phyloP scores from a whole-genome alignment of 2,797 vertebrate species.

The Gambusia yucatana region DNA sequence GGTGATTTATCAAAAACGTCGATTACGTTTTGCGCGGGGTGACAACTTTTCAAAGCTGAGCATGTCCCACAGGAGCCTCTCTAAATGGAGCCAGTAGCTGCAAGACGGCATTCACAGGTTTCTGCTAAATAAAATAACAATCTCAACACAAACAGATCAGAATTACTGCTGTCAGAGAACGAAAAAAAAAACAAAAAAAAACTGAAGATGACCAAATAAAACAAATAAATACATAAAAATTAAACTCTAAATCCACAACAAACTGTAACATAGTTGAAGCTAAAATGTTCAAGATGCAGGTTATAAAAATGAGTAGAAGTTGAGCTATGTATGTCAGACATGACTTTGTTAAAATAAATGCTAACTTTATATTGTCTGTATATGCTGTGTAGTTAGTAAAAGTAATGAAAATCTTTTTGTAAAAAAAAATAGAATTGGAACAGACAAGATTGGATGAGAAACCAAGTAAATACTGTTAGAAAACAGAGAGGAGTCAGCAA shows the following conservation, averaged over 20 bases:
- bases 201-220: neutral
- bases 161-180: neutral
- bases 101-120: neutral
- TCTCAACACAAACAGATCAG: neutral
- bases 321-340: neutral
- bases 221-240: neutral
- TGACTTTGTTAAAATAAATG: neutral
- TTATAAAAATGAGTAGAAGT: neutral
- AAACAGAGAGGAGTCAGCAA: neutral
- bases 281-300: neutral
- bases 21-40: constrained; percentile 74
- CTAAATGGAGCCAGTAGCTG: constrained; percentile 18
- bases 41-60: constrained; percentile 67
- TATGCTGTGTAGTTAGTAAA: neutral
- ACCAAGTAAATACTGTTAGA: neutral
- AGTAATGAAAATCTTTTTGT: neutral
- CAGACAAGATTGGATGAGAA: neutral
- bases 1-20: constrained; percentile 84
- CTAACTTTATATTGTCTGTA: neutral
- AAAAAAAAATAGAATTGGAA: neutral
- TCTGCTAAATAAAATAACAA: constrained; percentile 17
- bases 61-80: constrained; percentile 27
- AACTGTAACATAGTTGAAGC: neutral
- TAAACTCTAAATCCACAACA: neutral
- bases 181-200: neutral